Conservation (phyloP, 1,140 invertebrate species). For the Octopus sinensis region DNA sequence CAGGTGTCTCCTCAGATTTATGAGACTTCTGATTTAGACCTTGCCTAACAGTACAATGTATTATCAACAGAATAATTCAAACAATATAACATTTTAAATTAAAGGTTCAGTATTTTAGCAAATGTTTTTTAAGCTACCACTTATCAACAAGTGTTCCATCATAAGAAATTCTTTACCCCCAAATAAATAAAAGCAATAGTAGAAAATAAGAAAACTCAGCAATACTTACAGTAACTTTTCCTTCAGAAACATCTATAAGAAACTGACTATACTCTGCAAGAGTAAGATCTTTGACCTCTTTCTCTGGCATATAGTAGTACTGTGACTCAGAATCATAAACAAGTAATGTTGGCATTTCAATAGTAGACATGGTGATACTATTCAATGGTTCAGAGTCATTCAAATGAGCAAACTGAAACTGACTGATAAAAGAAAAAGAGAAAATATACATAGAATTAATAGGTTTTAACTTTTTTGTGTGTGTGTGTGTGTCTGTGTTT, state of each 20-base stretch:
- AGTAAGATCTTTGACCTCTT: slow-evolving; percentile 35
- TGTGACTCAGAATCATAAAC: slow-evolving; percentile 46
- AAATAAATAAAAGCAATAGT: not conserved
- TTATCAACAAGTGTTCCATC: too few relatives aligned
- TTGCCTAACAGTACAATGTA: too few relatives aligned
- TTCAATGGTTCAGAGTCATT: slow-evolving; percentile 47
- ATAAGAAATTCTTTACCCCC: too few relatives aligned
- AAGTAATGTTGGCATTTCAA: slow-evolving; percentile 39
- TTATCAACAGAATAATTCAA: too few relatives aligned
- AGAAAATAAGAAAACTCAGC: not conserved
- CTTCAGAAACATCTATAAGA: slow-evolving; percentile 36
- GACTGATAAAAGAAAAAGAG: slow-evolving; percentile 27
- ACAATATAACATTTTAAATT: too few relatives aligned
- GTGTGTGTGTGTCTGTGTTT: fast-evolving
- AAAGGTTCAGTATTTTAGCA: too few relatives aligned
- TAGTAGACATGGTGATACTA: slow-evolving; percentile 49
- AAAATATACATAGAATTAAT: not conserved
- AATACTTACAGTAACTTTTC: slow-evolving; percentile 38
- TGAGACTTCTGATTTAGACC: too few relatives aligned
- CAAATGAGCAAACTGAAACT: slow-evolving; percentile 55
- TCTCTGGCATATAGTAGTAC: slow-evolving; percentile 40
- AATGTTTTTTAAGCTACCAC: too few relatives aligned
- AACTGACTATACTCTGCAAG: slow-evolving; percentile 33
- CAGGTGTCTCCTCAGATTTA: too few relatives aligned
- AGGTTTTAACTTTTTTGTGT: too few relatives aligned